These are phyloP conservation scores for Psittacula echo DNA, from an alignment of 2,797 vertebrate species.

Conservation along the genomic window DNA sequence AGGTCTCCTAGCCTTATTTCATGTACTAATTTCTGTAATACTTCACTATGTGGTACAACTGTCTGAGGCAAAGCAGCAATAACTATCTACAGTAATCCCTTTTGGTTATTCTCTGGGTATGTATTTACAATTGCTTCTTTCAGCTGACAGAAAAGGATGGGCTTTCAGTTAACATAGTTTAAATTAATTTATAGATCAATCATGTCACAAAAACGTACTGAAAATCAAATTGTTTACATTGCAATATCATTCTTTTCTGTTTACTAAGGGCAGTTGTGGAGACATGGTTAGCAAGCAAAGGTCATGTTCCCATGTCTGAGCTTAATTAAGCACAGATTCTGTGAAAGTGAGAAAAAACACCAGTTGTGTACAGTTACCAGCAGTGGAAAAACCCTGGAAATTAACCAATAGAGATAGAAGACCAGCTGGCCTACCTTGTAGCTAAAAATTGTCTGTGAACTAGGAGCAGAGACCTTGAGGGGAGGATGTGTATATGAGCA, in stretches of 20 bases:
- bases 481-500: too few relatives aligned
- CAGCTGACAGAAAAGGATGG: conserved; percentile 15
- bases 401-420: too few relatives aligned
- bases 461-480: too few relatives aligned
- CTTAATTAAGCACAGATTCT: too few relatives aligned
- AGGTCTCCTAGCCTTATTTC: background rate
- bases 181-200: conserved; percentile 35
- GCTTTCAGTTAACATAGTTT: conserved; percentile 12
- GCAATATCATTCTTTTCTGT: background rate
- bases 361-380: too few relatives aligned
- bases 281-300: too few relatives aligned
- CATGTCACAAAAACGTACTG: background rate
- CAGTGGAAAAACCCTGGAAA: too few relatives aligned
- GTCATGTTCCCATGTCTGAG: too few relatives aligned
- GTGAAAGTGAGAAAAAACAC: too few relatives aligned
- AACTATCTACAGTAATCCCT: background rate
- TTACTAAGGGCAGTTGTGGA: background rate
- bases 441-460: too few relatives aligned
- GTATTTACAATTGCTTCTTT: conserved; percentile 46
- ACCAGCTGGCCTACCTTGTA: too few relatives aligned
- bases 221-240: background rate
- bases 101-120: conserved; percentile 8
- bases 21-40: background rate
- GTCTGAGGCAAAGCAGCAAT: conserved; percentile 25
- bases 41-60: background rate